These are phyloP conservation scores for Serilophus lunatus DNA, from an alignment of 2,113 vertebrate genomes.

Conservation along the genomic window DNA sequence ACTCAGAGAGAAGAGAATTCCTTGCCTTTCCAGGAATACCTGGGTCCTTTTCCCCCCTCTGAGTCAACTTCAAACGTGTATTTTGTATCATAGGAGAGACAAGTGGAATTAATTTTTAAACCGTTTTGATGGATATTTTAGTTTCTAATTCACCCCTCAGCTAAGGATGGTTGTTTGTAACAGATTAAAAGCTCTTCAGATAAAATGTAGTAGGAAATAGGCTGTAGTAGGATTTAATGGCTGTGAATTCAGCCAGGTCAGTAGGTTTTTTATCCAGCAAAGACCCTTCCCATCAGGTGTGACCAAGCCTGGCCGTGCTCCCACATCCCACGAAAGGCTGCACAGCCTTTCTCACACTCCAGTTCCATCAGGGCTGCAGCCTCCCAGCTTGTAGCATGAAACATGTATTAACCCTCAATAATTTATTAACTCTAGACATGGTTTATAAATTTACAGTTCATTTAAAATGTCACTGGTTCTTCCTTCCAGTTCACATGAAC, in stretches of 20 bases:
- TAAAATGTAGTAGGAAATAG: background rate
- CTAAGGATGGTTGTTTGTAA: background rate
- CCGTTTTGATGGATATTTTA: background rate
- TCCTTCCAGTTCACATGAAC: background rate
- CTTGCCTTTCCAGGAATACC: background rate
- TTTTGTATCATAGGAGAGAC: background rate
- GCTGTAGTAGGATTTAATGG: background rate
- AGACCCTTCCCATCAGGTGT: background rate
- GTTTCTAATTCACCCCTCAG: background rate
- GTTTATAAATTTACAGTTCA: background rate
- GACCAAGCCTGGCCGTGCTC: background rate
- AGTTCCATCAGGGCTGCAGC: background rate
- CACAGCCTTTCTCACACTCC: background rate
- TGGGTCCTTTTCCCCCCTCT: background rate
- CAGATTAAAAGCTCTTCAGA: background rate
- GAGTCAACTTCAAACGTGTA: background rate
- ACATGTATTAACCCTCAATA: background rate
- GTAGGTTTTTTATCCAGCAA: background rate
- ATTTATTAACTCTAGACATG: background rate
- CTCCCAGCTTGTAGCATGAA: background rate
- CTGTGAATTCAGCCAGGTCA: background rate
- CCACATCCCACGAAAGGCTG: rapidly evolving
- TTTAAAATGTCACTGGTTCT: background rate
- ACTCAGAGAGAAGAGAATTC: background rate
- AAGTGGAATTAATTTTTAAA: background rate